Evolutionary conservation across 1,140 invertebrate genomes (phyloP).

Genomic region (Campodea augens): DNA sequence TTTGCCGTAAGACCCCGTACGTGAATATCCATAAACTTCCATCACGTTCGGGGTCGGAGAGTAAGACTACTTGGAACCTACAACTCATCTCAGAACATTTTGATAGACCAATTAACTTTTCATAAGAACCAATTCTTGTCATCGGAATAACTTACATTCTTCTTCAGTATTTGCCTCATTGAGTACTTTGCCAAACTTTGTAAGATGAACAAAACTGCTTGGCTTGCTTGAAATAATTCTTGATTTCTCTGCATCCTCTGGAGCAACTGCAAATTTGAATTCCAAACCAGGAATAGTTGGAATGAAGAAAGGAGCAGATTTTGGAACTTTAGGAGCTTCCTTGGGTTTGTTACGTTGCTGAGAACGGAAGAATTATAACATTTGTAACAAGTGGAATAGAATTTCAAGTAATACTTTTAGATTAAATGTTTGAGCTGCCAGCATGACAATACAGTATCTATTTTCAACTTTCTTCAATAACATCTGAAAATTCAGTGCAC

Average conservation of each 20-base stretch:
- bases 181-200: neutral
- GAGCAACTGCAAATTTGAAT: conserved; percentile 53
- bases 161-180: neutral
- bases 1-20: too few species aligned
- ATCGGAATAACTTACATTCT: too few species aligned
- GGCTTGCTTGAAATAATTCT: too few species aligned
- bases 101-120: too few species aligned
- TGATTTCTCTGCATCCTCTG: conserved; percentile 24
- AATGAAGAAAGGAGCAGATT: conserved; percentile 85
- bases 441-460: neutral
- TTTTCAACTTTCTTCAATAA: neutral
- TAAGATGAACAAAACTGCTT: neutral
- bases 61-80: too few species aligned
- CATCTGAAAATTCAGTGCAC: too few species aligned
- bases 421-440: neutral
- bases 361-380: too few species aligned
- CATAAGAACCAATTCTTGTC: too few species aligned
- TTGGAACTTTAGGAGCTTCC: conserved; percentile 53
- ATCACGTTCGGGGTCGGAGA: too few species aligned
- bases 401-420: neutral
- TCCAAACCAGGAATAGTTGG: conserved; percentile 70
- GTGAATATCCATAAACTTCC: too few species aligned
- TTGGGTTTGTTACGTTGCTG: conserved; percentile 70
- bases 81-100: too few species aligned
- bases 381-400: neutral